Evolutionary conservation across 1,140 invertebrate species (phyloP), one percentile per base, ranked within the genome.

Genomic region (Aethina tumida): DNA sequence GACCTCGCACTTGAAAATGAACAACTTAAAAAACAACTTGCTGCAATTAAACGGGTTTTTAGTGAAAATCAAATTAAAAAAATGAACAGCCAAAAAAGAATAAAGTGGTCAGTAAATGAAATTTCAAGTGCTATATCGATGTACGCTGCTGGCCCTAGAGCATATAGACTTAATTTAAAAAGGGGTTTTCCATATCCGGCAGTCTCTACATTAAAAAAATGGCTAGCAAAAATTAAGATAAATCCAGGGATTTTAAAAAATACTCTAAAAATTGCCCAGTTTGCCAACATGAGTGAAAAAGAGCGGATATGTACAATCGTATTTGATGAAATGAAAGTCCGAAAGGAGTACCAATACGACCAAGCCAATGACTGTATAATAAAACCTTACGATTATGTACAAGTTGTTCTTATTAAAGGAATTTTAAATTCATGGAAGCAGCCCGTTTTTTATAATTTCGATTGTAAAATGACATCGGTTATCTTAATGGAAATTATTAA

Each of bases 341-440:
- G 18, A 7, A 33, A 34, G 27, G 22, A 12, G 31, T 41, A 45
- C 24, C 19, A 10, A 18, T 45, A 45, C 17, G 41, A 40, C 10
- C 25, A 41, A 18, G 12, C 4, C 6, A 41, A 36, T 36, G 39
- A 36, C 28, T 16, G 20, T n/a, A 33, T 28, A 13, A 33, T 41
- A 19, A 41, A 41, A 28, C 39, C 39, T 4, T 36, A 5, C 10
- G 13, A 6, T 26, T 41, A 41, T 28, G 39, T 39, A 10, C 29
- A 44, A 27, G 35, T 35, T 15, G 36, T 41, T 8, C 36, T 53
- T n/a, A 15, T 5, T 12, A 24, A 35, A 34, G 35, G 38, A 1
- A 29, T 64, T 5, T 40, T 43, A 32, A 17, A 19, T n/a, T 50
- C 45, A 2, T 63, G 59, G 59, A 60, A 60, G 30, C 55, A 62